A percentile compares a stretch with the other conserved stretches of the same genome.
These are phyloP conservation scores for Natator depressus DNA, from an alignment of 2,113 vertebrate species.

Conservation along the genomic window DNA sequence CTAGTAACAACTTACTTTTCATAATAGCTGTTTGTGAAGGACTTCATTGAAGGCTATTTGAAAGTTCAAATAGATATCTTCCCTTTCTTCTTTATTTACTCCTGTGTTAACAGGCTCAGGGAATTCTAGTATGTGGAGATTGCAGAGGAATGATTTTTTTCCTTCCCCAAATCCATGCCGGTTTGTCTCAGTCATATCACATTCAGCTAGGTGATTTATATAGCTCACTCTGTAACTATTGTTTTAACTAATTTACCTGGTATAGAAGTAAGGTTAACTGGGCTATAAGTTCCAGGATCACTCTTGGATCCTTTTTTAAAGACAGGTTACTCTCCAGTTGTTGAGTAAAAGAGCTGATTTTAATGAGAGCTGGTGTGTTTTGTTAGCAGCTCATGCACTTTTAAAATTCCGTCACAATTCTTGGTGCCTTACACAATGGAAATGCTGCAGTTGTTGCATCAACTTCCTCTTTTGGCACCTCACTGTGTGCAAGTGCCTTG, in stretches of 20 bases:
- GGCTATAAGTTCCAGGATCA: conserved; percentile 22
- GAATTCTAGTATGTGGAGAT: conserved; percentile 10
- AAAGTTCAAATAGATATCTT: not conserved
- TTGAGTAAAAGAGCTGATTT: conserved; percentile 3
- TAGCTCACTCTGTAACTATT: conserved; percentile 45
- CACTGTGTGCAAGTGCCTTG: not conserved
- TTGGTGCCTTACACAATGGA: not conserved
- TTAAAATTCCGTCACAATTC: not conserved
- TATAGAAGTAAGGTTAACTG: conserved; percentile 19
- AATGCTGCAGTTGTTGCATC: not conserved
- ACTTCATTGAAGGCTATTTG: conserved; percentile 15
- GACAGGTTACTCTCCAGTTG: not conserved
- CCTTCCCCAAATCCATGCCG: not conserved
- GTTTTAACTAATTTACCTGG: conserved; percentile 34
- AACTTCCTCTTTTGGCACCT: not conserved
- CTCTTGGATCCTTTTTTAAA: conserved; percentile 29
- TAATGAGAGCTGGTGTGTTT: not conserved
- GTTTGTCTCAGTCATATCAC: conserved; percentile 7
- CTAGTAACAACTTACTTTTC: not conserved
- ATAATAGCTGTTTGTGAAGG: conserved; percentile 6
- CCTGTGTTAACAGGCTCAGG: not conserved
- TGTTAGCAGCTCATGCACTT: not conserved
- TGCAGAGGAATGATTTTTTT: conserved; percentile 20
- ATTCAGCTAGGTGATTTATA: conserved; percentile 32
- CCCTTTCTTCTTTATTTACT: not conserved